Percentiles rank a stretch among this genome's conserved stretches.
Conservation (phyloP, 2,888 invertebrate species). For the Drosophila limbata region DNA sequence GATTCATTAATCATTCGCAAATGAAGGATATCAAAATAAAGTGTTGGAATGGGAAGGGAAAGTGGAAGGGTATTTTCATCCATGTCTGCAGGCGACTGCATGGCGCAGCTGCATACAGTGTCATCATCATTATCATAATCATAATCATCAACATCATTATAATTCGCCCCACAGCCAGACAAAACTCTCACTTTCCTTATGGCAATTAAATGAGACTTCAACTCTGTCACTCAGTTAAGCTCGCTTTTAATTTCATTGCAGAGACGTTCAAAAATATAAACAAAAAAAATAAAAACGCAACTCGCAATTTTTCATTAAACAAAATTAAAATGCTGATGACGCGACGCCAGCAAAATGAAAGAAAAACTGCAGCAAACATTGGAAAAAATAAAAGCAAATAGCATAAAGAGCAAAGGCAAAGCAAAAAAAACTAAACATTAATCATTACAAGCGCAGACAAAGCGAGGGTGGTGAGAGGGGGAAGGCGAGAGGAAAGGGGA, state of each 20-base stretch:
- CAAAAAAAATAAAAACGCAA: conserved; percentile 2
- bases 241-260: conserved; percentile 55
- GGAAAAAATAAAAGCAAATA: conserved; percentile 22
- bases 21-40: conserved; percentile 31
- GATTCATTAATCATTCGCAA: conserved; percentile 59
- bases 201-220: conserved; percentile 53
- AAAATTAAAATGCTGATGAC: conserved; percentile 78
- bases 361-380: conserved; percentile 46
- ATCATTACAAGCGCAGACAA: conserved; percentile 74
- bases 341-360: conserved; percentile 38
- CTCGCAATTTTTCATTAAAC: conserved; percentile 75
- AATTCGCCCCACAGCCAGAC: conserved; percentile 25
- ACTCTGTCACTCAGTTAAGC: conserved; percentile 31
- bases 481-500: background rate
- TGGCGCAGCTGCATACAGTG: conserved; percentile 1
- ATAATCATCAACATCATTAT: conserved; percentile 28
- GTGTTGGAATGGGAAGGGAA: background rate
- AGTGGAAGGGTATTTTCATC: conserved; percentile 19
- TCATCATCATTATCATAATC: conserved; percentile 19
- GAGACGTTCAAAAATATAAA: conserved; percentile 22
- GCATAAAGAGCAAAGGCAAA: conserved; percentile 19
- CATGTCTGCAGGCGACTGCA: background rate
- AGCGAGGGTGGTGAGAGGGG: conserved; percentile 4
- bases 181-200: conserved; percentile 58
- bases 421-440: conserved; percentile 72